Percentiles rank a stretch among this genome's conserved stretches.
Evolutionary conservation across 2,797 vertebrate species (phyloP).

Genomic region (Sebastes hopkinsi): DNA sequence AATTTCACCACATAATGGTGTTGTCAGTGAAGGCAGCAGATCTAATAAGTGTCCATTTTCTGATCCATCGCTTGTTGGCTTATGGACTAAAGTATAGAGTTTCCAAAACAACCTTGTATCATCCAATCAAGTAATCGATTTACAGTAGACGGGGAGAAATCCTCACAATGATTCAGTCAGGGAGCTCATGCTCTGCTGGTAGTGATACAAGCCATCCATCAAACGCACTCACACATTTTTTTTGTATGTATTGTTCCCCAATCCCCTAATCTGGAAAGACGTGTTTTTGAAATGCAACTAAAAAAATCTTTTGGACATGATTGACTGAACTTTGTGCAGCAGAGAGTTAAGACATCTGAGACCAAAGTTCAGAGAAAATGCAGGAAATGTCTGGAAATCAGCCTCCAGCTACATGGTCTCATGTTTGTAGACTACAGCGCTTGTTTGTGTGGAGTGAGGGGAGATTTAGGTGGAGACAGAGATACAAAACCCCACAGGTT

Average conservation of each 20-base stretch:
- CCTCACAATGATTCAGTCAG: constrained; percentile 10
- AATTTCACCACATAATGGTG: background rate
- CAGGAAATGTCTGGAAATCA: background rate
- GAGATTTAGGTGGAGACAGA: background rate
- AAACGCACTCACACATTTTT: background rate
- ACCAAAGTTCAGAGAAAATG: background rate
- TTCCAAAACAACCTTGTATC: constrained; percentile 47
- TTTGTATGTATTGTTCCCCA: background rate
- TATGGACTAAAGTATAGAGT: constrained; percentile 42
- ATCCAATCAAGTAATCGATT: constrained; percentile 53
- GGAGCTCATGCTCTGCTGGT: background rate
- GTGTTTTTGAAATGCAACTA: background rate
- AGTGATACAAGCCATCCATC: constrained; percentile 24
- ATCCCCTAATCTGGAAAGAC: background rate
- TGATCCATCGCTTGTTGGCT: constrained; percentile 9
- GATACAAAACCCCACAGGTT: background rate
- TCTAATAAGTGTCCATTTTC: constrained; percentile 44
- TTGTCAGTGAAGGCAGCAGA: constrained; percentile 22
- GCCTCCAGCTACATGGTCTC: background rate
- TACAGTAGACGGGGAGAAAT: constrained; percentile 19
- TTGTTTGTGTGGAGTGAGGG: background rate
- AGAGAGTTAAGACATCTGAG: background rate
- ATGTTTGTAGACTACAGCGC: background rate
- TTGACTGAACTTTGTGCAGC: background rate
- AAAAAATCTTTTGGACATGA: background rate